Percentiles rank a stretch among this genome's conserved stretches.
Evolutionary conservation across 2,797 vertebrate species (phyloP).

Genomic region (Pyrocephalus nanus): DNA sequence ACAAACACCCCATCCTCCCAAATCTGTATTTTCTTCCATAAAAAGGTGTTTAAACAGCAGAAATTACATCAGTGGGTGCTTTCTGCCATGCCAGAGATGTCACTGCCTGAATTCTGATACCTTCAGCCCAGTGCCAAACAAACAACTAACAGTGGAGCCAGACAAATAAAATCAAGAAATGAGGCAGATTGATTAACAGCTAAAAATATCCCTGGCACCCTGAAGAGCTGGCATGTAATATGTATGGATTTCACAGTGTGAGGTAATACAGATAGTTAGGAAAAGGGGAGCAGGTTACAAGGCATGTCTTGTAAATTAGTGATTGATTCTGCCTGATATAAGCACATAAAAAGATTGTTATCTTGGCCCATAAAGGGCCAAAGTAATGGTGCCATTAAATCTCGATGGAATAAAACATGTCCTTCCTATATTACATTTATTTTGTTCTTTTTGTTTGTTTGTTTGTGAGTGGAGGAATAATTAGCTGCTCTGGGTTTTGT

Average conservation of each 20-base stretch:
- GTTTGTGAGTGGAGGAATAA: slow-evolving; percentile 25
- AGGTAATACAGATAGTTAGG: slow-evolving; percentile 39
- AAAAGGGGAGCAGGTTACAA: slow-evolving; percentile 36
- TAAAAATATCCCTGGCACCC: slow-evolving; percentile 15
- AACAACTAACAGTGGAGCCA: slow-evolving; percentile 44
- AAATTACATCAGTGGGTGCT: neutral
- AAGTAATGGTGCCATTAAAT: slow-evolving; percentile 42
- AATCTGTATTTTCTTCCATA: neutral
- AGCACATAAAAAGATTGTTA: slow-evolving; percentile 13
- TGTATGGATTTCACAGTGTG: slow-evolving; percentile 53
- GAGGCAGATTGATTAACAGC: slow-evolving; percentile 43
- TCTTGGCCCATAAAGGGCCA: slow-evolving; percentile 27
- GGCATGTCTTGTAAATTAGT: slow-evolving; percentile 50
- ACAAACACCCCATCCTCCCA: rapidly evolving
- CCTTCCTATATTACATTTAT: slow-evolving; percentile 11
- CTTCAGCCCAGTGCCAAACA: slow-evolving; percentile 18
- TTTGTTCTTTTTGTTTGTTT: neutral
- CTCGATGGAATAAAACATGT: slow-evolving; percentile 28
- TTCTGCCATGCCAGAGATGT: neutral
- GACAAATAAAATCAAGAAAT: slow-evolving; percentile 50
- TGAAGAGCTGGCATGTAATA: slow-evolving; percentile 40
- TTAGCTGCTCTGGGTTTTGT: slow-evolving; percentile 15
- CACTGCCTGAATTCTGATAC: slow-evolving; percentile 15
- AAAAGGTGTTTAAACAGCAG: neutral
- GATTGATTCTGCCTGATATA: slow-evolving; percentile 35